A percentile compares a stretch with the other conserved stretches of the same genome.
These are phyloP conservation scores for Metopolophium dirhodum DNA, from an alignment of 1,140 invertebrate genomes.

Conservation along the genomic window DNA sequence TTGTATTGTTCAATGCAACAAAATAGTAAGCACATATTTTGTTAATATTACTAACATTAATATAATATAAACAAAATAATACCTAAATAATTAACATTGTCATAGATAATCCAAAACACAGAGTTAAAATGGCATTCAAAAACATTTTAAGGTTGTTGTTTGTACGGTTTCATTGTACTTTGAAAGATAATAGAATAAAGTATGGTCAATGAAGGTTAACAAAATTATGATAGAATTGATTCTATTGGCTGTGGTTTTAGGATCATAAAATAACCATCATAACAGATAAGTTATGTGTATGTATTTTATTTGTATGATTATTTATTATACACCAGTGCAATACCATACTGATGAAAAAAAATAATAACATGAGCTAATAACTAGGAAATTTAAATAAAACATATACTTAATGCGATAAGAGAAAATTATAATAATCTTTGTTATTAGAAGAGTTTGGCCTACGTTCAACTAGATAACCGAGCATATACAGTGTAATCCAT, in stretches of 20 bases:
- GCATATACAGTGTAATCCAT: neutral
- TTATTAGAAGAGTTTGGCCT: neutral
- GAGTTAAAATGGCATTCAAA: no score
- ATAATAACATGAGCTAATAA: neutral
- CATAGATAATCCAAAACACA: no score
- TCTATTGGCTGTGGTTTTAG: neutral
- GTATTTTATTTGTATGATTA: neutral
- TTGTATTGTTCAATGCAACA: no score
- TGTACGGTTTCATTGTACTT: no score
- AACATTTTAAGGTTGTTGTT: no score
- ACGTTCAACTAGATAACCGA: neutral
- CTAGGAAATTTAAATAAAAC: neutral
- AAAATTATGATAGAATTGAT: no score
- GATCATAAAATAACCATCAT: neutral
- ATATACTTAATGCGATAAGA: neutral
- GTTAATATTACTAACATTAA: no score
- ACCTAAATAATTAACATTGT: no score
- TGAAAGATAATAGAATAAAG: no score
- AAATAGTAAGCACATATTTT: no score
- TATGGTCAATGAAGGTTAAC: no score
- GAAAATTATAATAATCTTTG: constrained; percentile 17
- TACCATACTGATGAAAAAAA: neutral
- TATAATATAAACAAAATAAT: no score
- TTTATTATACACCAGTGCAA: neutral
- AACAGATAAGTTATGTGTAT: neutral